Conservation (phyloP, 2,888 invertebrate species). For the Erebia aethiops region DNA sequence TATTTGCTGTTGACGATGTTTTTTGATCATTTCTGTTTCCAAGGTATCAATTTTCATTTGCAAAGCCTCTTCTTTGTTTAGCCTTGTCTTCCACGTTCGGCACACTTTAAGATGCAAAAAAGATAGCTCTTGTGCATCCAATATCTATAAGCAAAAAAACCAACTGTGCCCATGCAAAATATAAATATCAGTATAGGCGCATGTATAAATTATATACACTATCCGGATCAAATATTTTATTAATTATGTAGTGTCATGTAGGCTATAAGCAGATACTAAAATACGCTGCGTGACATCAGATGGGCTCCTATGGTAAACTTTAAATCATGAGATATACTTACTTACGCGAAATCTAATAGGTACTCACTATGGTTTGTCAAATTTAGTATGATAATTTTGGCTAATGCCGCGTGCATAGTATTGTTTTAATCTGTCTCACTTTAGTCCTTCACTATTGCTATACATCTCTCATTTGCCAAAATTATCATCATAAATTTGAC, state of each 20-base stretch:
- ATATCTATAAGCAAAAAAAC: conserved; percentile 28
- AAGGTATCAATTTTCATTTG: conserved; percentile 72
- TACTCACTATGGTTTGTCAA: no score
- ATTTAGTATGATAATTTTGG: no score
- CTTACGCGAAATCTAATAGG: no score
- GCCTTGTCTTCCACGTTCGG: conserved; percentile 72
- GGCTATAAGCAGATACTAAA: no score
- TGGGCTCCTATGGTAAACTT: no score
- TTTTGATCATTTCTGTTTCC: conserved; percentile 73
- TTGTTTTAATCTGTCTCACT: no score
- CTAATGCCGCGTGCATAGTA: no score
- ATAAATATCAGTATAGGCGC: background rate
- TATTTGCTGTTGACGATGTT: conserved; percentile 74
- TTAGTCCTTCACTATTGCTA: no score
- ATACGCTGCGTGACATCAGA: no score
- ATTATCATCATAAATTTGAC: no score
- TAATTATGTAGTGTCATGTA: background rate
- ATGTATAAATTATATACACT: background rate
- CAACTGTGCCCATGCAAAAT: conserved; percentile 12
- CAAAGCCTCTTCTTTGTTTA: conserved; percentile 69
- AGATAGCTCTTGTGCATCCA: conserved; percentile 80
- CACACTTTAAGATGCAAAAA: conserved; percentile 80
- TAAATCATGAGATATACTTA: no score
- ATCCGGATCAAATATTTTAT: background rate
- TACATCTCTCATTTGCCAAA: no score